Percentiles rank a stretch among this genome's conserved stretches.
Conservation (phyloP, 2,797 vertebrate genomes). For the Salarias fasciatus region DNA sequence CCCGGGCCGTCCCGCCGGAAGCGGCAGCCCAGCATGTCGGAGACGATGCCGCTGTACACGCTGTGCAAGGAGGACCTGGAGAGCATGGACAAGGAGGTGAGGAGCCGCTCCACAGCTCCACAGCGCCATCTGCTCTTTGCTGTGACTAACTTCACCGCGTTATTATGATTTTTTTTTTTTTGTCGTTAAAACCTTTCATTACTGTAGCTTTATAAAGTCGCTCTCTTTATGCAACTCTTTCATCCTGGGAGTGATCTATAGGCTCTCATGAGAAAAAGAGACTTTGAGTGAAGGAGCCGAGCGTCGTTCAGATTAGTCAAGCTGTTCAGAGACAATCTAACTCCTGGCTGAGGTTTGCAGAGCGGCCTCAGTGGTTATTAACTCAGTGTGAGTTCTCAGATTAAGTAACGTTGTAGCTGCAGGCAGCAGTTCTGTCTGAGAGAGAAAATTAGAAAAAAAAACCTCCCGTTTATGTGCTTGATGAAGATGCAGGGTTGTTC, state of each 20-base stretch:
- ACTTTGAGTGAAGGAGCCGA: conserved; percentile 33
- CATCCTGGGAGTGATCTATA: too few relatives aligned
- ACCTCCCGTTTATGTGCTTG: conserved; percentile 6
- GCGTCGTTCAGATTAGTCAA: conserved; percentile 47
- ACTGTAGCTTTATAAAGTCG: too few relatives aligned
- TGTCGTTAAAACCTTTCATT: too few relatives aligned
- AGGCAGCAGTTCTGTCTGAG: too few relatives aligned
- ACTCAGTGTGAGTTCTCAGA: conserved; percentile 26
- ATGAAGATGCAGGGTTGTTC: too few relatives aligned
- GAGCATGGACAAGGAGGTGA: conserved; percentile 99
- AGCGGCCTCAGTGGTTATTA: conserved; percentile 37
- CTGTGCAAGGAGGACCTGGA: conserved; percentile 98
- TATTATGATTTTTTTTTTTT: too few relatives aligned
- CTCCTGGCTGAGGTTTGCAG: conserved; percentile 20
- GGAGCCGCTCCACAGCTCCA: too few relatives aligned
- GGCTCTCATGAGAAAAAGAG: too few relatives aligned
- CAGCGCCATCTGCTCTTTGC: too few relatives aligned
- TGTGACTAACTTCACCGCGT: too few relatives aligned
- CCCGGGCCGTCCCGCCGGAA: conserved; percentile 89
- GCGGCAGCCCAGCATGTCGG: conserved; percentile 97
- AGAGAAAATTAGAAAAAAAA: too few relatives aligned
- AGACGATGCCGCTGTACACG: conserved; percentile 95
- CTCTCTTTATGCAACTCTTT: too few relatives aligned
- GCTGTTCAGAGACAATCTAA: conserved; percentile 30
- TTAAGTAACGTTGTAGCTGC: conserved; percentile 36